Base-by-base conservation (phyloP, 2,888 invertebrate species). In the Carpatolechia fugitivella region DNA sequence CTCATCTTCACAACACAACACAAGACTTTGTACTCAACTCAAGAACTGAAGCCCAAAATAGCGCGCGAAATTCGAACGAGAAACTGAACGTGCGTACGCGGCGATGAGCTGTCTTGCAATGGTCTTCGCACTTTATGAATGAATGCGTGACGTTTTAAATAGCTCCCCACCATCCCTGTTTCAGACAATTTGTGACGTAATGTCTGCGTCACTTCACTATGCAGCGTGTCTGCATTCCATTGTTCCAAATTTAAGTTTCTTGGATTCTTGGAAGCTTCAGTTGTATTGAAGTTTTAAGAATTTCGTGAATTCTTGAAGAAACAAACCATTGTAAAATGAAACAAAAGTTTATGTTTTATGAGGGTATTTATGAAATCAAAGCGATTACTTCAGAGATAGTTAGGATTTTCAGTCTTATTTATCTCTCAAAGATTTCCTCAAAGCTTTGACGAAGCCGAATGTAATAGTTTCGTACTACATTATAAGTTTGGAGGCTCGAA, bases 121-220 rank as follows among this genome's bases (percentile, higher is more conserved):
- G 85, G 66, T 76, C 71, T 63, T 62, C 57, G 52, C 46, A 60
- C 68, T 85, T 89, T 78, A 86, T 90, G 90, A 90, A 90, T 90
- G 90, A 69, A 74, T 90, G 44, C 20, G 44, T 44, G 90, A 90
- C 89, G 90, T 82, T 81, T 82, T 79, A 83, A 81, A 85, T 85
- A 82, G 69, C 68, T 65, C 72, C 64, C 40, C 64, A 44, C 55
- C 52, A 59, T 10, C 73, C 59, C 61, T 54, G 57, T 50, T 49
- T 52, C 54, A 56, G 57, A 57, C 58, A 66, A 52, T 58, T 56
- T n/a, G 70, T 78, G 82, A 82, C 82, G 82, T 78, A 70, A 72
- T 60, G 51, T 30, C 46, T 46, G 30, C 44, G 44, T 44, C 29
- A 44, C 8, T 10, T n/a, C 5, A 44, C n/a, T 63, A 64, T 57